Evolutionary conservation across 2,113 vertebrate species (phyloP).

Genomic region (Chamaetylas fuelleborni): DNA sequence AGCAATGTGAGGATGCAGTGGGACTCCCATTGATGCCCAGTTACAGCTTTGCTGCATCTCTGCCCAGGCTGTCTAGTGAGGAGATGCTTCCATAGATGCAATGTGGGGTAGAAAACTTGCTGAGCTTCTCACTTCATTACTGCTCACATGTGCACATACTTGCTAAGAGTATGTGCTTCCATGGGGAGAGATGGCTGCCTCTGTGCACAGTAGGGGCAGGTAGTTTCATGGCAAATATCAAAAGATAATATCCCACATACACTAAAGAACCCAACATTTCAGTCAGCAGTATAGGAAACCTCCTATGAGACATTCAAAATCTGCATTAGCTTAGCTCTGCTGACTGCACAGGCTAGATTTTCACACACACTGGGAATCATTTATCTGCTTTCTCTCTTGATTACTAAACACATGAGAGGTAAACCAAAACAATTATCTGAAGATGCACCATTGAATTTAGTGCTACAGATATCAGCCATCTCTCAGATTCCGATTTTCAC

Average conservation of each 20-base stretch:
- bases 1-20: rapidly evolving
- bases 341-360: not conserved
- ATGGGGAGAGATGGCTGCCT: not conserved
- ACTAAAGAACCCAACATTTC: not conserved
- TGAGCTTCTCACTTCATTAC: not conserved
- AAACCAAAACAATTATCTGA: not conserved
- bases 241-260: not conserved
- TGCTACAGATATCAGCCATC: not conserved
- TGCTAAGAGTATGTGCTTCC: not conserved
- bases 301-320: not conserved
- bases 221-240: not conserved
- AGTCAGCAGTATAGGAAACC: not conserved
- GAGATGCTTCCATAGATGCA: not conserved
- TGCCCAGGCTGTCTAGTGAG: not conserved
- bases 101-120: not conserved
- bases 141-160: rapidly evolving
- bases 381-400: not conserved
- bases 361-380: not conserved
- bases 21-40: rapidly evolving
- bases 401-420: not conserved
- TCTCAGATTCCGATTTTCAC: not conserved
- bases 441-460: not conserved
- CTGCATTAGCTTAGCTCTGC: not conserved
- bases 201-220: not conserved
- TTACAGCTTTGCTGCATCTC: not conserved